These are phyloP conservation scores for Caerostris extrusa DNA, from an alignment of 1,140 invertebrate species.

Conservation along the genomic window DNA sequence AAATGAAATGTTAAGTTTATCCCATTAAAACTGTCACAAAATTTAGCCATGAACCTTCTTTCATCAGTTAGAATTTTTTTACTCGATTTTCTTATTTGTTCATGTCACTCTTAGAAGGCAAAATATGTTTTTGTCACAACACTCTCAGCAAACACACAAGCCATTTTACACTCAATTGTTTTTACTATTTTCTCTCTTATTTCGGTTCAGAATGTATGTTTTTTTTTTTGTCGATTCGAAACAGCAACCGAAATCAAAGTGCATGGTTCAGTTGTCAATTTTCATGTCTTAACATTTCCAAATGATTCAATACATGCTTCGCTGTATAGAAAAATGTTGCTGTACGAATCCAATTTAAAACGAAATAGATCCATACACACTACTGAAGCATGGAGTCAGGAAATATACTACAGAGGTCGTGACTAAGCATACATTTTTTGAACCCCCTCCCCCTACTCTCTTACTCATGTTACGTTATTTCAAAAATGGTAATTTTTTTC, in stretches of 20 bases:
- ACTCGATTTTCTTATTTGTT: background rate
- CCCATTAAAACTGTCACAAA: background rate
- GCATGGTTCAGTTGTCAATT: constrained; percentile 65
- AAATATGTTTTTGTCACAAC: background rate
- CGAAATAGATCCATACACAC: constrained; percentile 49
- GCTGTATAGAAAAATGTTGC: constrained; percentile 1
- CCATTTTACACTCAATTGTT: constrained; percentile 60
- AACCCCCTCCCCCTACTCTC: background rate
- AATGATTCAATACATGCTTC: constrained; percentile 11
- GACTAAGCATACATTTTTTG: constrained; percentile 32
- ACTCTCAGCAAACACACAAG: background rate
- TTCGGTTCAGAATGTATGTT: constrained; percentile 2
- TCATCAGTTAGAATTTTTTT: background rate
- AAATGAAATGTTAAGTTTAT: background rate
- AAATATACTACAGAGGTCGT: constrained; percentile 36
- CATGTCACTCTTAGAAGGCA: background rate
- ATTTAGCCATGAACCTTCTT: background rate
- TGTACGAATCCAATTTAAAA: constrained; percentile 49
- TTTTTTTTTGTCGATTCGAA: constrained; percentile 56
- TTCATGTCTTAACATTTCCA: constrained; percentile 53
- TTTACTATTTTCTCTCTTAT: constrained; percentile 9
- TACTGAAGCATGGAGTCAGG: constrained; percentile 14
- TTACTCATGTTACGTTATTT: constrained; percentile 24
- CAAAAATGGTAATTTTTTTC: constrained; percentile 55
- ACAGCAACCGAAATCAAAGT: constrained; percentile 43